Percentiles rank a stretch among this genome's conserved stretches.
phyloP scores from a whole-genome alignment of 2,113 vertebrate species.

The Chiloscyllium plagiosum region DNA sequence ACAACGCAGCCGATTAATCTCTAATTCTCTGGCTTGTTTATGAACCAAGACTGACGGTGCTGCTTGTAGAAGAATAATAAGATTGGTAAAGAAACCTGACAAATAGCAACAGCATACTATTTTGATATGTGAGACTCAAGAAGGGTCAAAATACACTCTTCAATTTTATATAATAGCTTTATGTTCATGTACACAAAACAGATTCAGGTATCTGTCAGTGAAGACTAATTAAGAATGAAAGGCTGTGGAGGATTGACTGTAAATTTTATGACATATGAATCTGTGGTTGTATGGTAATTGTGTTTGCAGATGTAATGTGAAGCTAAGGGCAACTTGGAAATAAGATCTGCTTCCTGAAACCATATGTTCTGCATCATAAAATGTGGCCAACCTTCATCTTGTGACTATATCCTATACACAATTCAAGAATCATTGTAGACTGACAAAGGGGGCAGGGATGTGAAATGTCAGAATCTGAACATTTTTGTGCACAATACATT shows the following conservation, averaged over 20 bases:
- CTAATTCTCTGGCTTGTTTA: neutral
- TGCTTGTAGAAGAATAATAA: neutral
- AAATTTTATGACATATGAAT: neutral
- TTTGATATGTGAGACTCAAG: neutral
- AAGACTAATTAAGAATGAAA: neutral
- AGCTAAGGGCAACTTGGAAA: neutral
- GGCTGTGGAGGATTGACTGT: neutral
- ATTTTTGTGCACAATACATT: neutral
- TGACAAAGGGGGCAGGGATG: neutral
- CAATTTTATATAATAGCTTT: neutral
- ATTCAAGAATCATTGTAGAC: neutral
- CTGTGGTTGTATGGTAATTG: constrained; percentile 1
- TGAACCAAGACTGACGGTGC: neutral
- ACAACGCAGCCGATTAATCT: constrained; percentile 1
- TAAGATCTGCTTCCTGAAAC: neutral
- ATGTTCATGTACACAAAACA: neutral
- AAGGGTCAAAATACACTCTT: neutral
- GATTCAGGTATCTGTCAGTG: neutral
- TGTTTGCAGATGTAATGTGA: neutral
- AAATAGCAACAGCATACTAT: neutral
- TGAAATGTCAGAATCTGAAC: neutral
- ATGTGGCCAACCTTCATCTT: neutral
- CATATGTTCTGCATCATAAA: neutral
- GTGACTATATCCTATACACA: neutral
- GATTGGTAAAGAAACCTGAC: neutral